Conservation (phyloP, 2,113 vertebrate genomes). For the Phalacrocorax carbo region DNA sequence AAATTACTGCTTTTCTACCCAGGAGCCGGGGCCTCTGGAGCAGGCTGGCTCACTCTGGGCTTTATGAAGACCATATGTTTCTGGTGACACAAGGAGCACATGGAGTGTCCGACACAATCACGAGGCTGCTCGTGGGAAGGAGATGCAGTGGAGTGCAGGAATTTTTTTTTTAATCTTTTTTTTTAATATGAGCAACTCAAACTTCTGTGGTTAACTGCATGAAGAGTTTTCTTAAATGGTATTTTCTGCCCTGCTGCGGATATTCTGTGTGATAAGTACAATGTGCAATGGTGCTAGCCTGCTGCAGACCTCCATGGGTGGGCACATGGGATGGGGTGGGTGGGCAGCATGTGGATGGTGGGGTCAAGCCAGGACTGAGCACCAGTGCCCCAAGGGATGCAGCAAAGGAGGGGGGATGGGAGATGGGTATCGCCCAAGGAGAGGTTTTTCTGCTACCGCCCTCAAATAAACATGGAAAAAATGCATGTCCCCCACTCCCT, state of each 20-base stretch:
- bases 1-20: too few relatives aligned
- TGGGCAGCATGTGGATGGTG: neutral
- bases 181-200: neutral
- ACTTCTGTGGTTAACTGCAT: neutral
- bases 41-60: neutral
- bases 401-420: neutral
- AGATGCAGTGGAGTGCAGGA: neutral
- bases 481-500: neutral
- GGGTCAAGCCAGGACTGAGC: neutral
- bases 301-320: neutral
- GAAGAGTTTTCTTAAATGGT: too few relatives aligned
- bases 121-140: neutral
- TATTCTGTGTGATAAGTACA: too few relatives aligned
- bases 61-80: neutral
- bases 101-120: rapidly evolving
- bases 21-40: rapidly evolving
- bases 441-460: neutral
- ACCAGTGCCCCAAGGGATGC: rapidly evolving
- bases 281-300: neutral
- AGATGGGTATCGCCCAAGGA: neutral
- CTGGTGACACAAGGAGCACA: neutral
- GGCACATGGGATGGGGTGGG: rapidly evolving
- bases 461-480: neutral
- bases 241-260: neutral
- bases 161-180: neutral